Base-by-base conservation (phyloP, 2,113 vertebrate genomes). In the Hippocampus mohnikei region DNA sequence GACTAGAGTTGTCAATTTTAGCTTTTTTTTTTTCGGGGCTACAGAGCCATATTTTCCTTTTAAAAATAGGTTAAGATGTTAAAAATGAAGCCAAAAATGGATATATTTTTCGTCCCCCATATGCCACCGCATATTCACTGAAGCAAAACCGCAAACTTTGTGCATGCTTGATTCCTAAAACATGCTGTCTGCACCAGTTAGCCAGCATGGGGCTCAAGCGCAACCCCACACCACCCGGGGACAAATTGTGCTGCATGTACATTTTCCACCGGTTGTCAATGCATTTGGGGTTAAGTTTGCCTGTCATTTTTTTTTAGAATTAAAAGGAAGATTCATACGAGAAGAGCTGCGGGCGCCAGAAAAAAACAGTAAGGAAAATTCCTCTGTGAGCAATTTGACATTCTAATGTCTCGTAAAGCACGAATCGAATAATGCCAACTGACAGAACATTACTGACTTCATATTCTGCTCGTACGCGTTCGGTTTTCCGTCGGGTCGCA, bases 321-420 rank as follows among this genome's bases (percentile, higher is more conserved):
- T 78, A 84, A 82, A 80, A 72, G 65, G 42, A 58, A 53, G 67
- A 79, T 84, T 87, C 81, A 76, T 25, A 74, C 61, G 63, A 44
- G 63, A 33, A 46, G 37, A 65, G 58, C 41, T 67, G 48, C 42
- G n/a, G 63, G 63, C 13, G 48, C 33, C 58, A 9, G 6, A 59
- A 29, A 33, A 58, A 60, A 27, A 60, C 58, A 41, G 42, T 63
- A 69, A 50, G 62, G 13, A 41, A 68, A 60, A 29, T 70, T 61
- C 73, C 74, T 73, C 61, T 2, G 60, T 63, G 67, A 77, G 80
- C 78, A 62, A 80, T 74, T 60, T 80, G 59, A 82, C 33, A 46
- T 72, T 78, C 7, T 74, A 76, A 64, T 75, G 37, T 56, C 25
- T 73, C 59, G 46, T 77, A 69, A 84, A 82, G 84, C 66, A 64